These are phyloP conservation scores for Corythornis madagascariensis DNA, from an alignment of 2,113 vertebrate genomes.

Conservation along the genomic window DNA sequence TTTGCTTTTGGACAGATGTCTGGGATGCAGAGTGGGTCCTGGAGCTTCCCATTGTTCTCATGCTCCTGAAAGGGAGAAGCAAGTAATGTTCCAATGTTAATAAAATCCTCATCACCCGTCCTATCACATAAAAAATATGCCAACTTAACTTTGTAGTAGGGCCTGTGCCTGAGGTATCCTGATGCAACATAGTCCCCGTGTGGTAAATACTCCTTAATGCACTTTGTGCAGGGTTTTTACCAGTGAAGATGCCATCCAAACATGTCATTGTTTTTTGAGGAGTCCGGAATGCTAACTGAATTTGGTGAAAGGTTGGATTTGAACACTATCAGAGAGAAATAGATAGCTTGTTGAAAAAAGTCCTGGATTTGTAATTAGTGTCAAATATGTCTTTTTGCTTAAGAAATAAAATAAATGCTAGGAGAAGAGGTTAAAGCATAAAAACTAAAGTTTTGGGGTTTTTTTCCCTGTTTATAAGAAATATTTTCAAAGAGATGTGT, in stretches of 20 bases:
- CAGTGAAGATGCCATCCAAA: neutral
- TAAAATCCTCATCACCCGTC: neutral
- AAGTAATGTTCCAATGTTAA: neutral
- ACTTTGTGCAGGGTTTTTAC: fast-evolving
- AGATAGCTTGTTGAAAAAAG: neutral
- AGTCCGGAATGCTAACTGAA: neutral
- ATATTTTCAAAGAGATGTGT: neutral
- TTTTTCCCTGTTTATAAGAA: neutral
- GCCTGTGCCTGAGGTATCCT: neutral
- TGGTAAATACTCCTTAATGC: neutral
- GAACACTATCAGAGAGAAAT: neutral
- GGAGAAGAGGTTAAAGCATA: neutral
- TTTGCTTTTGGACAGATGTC: neutral
- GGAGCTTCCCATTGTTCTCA: neutral
- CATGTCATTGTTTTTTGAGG: neutral
- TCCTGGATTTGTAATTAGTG: neutral
- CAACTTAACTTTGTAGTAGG: neutral
- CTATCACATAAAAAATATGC: neutral
- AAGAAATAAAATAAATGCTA: neutral
- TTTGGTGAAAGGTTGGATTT: neutral
- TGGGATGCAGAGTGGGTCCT: neutral
- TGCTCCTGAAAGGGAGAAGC: neutral
- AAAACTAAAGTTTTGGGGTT: fast-evolving
- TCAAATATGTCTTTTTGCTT: neutral
- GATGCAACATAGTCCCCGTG: neutral